Evolutionary conservation across 1,140 invertebrate species (phyloP).

Genomic region (Aphidius gifuensis): DNA sequence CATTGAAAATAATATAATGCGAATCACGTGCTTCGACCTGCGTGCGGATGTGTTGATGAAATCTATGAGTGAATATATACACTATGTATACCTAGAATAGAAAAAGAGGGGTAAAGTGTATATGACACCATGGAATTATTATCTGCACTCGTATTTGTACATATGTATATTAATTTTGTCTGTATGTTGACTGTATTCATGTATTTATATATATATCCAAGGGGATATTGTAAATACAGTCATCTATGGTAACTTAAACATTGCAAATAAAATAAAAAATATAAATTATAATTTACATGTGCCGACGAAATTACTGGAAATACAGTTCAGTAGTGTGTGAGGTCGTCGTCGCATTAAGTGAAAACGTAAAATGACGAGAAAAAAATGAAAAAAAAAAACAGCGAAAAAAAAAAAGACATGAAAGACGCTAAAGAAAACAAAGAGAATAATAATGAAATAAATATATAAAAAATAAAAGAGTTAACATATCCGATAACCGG

Average conservation of each 20-base stretch:
- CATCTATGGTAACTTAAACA: too few relatives aligned
- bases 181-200: background rate
- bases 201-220: background rate
- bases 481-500: slow-evolving; percentile 24
- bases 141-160: background rate
- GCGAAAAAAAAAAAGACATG: background rate
- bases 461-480: slow-evolving; percentile 1
- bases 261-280: too few relatives aligned
- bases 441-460: slow-evolving; percentile 16
- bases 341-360: too few relatives aligned
- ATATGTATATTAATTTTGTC: too few relatives aligned
- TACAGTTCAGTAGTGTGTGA: too few relatives aligned
- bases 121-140: slow-evolving; percentile 10
- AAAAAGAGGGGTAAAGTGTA: slow-evolving; percentile 5
- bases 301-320: too few relatives aligned
- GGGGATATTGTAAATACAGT: too few relatives aligned
- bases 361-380: background rate
- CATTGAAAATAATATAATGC: slow-evolving; percentile 14
- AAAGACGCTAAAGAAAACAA: slow-evolving; percentile 1
- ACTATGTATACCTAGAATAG: background rate
- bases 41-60: slow-evolving; percentile 25
- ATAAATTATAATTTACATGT: too few relatives aligned
- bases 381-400: background rate
- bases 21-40: slow-evolving; percentile 25
- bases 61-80: slow-evolving; percentile 7